phyloP scores from a whole-genome alignment of 2,797 vertebrate species.

The Pangasius larnaudii region DNA sequence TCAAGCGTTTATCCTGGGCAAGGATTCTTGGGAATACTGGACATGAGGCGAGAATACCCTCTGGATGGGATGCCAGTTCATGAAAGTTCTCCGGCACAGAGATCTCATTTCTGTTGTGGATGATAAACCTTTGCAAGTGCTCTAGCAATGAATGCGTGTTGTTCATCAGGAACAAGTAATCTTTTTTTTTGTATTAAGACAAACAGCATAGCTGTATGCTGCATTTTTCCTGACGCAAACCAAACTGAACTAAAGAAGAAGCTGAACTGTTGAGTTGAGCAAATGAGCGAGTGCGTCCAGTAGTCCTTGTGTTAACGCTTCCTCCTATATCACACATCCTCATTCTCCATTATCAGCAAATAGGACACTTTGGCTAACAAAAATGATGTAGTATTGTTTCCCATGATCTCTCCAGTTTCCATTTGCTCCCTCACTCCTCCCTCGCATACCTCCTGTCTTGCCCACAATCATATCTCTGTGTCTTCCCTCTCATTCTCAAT shows the following conservation, averaged over 20 bases:
- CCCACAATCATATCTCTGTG: not conserved
- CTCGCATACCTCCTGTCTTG: not conserved
- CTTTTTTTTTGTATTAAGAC: too few species aligned
- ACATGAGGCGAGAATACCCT: not conserved
- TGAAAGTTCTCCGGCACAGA: not conserved
- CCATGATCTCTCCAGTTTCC: not conserved
- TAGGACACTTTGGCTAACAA: not conserved
- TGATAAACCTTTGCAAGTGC: too few species aligned
- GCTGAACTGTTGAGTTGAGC: not conserved
- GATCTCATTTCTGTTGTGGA: too few species aligned
- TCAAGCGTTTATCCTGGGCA: not conserved
- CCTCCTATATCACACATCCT: not conserved
- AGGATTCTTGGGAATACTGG: not conserved
- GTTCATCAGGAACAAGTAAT: too few species aligned
- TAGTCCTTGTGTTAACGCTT: not conserved
- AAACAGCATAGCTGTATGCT: too few species aligned
- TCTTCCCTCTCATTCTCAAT: not conserved
- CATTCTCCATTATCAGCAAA: not conserved
- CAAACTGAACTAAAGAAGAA: not conserved
- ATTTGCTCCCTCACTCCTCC: not conserved
- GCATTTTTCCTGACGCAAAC: too few species aligned
- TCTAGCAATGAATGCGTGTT: too few species aligned
- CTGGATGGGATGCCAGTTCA: not conserved
- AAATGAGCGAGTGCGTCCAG: not conserved
- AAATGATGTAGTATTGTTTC: not conserved